Evolutionary conservation across 2,888 invertebrate species (phyloP).

Genomic region (Acrocera orbiculus): DNA sequence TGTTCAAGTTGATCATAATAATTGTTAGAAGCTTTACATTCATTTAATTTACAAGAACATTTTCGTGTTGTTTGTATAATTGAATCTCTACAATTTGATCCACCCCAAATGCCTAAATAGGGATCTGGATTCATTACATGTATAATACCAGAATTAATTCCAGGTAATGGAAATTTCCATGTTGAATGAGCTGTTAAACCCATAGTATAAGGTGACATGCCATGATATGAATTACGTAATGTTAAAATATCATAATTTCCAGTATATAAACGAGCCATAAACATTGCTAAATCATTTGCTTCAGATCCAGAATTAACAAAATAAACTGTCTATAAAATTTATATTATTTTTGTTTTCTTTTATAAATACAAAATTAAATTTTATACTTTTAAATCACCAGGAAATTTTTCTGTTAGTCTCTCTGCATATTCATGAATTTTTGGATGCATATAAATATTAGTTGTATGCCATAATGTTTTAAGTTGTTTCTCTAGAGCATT

Average conservation of each 20-base stretch:
- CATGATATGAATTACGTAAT: constrained; percentile 81
- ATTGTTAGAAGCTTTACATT: constrained; percentile 56
- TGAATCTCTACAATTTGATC: constrained; percentile 72
- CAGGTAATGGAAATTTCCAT: constrained; percentile 60
- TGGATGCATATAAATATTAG: constrained; percentile 79
- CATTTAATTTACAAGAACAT: constrained; percentile 42
- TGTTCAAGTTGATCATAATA: constrained; percentile 61
- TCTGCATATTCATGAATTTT: constrained; percentile 81
- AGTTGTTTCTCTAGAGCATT: constrained; percentile 64
- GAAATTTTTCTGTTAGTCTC: constrained; percentile 61
- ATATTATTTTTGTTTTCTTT: neutral
- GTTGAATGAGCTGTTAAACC: constrained; percentile 62
- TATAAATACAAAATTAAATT: neutral
- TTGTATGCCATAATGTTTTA: constrained; percentile 75
- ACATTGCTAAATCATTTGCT: constrained; percentile 85
- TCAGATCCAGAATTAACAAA: constrained; percentile 95
- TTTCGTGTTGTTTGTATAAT: constrained; percentile 50
- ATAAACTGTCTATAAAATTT: constrained; percentile 54
- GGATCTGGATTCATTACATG: constrained; percentile 90
- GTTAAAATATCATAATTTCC: constrained; percentile 71
- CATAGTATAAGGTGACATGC: constrained; percentile 70
- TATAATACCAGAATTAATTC: constrained; percentile 50
- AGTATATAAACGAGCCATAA: constrained; percentile 74
- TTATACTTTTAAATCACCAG: constrained; percentile 63
- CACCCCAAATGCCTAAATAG: constrained; percentile 81